Conservation (phyloP, 2,797 vertebrate genomes). For the Cynodonichthys magdalenae region DNA sequence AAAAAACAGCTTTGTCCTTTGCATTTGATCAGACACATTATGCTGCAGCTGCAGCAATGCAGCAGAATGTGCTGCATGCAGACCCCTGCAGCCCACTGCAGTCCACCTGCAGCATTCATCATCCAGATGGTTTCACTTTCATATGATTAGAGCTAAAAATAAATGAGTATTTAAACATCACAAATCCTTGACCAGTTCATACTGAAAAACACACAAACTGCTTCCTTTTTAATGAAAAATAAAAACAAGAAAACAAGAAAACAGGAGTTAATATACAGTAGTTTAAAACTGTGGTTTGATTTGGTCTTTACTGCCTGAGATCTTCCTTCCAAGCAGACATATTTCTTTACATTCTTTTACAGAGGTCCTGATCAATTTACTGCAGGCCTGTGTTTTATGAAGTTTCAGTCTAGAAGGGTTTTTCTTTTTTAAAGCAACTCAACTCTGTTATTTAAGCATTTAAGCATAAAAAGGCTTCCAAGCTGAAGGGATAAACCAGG, state of each 20-base stretch:
- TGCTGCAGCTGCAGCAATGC: conserved; percentile 44
- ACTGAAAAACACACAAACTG: neutral
- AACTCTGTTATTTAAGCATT: no score
- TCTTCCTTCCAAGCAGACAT: neutral
- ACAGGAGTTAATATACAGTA: no score
- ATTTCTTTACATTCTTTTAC: neutral
- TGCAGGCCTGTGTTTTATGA: no score
- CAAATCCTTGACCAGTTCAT: neutral
- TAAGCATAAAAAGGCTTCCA: no score
- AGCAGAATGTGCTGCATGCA: conserved; percentile 16
- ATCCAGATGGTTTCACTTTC: neutral
- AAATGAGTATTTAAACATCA: conserved; percentile 5
- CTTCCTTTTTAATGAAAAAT: neutral
- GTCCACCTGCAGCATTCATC: neutral
- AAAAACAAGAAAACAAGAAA: no score
- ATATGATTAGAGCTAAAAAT: conserved; percentile 1
- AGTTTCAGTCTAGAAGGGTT: no score
- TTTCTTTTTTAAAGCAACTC: no score
- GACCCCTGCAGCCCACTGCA: conserved; percentile 25
- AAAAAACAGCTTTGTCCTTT: neutral
- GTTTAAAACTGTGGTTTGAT: neutral
- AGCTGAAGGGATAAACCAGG: no score
- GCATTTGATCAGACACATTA: neutral
- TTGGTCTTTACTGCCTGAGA: neutral
- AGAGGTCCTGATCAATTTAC: neutral